Evolutionary conservation across 2,797 vertebrate species (phyloP).

Genomic region (Distichodus sexfasciatus): DNA sequence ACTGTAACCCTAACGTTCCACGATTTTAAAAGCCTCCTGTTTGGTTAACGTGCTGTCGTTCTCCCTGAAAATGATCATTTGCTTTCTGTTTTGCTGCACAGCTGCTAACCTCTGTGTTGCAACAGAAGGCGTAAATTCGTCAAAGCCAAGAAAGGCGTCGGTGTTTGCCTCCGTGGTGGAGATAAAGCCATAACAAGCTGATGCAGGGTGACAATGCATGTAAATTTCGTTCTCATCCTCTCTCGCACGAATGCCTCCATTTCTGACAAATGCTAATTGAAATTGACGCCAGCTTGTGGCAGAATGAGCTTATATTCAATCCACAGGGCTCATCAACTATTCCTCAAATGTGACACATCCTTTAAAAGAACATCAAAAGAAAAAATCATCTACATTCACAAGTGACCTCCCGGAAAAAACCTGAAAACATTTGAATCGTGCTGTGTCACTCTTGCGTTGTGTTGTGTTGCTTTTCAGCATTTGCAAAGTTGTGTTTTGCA

Average conservation of each 20-base stretch:
- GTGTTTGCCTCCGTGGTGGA: too few species aligned
- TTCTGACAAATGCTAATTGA: conserved; percentile 53
- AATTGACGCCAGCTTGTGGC: conserved; percentile 55
- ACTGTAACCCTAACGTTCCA: too few species aligned
- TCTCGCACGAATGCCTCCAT: not conserved
- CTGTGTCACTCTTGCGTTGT: too few species aligned
- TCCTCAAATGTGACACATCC: too few species aligned
- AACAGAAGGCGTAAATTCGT: not conserved
- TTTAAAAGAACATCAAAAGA: too few species aligned
- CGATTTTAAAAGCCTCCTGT: not conserved
- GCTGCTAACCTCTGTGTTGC: not conserved
- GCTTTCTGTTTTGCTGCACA: not conserved
- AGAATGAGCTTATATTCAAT: conserved; percentile 51
- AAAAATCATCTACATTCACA: too few species aligned
- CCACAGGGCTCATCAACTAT: too few species aligned
- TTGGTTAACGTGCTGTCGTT: not conserved
- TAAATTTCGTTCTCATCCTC: not conserved
- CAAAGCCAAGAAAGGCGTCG: not conserved
- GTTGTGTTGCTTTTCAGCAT: too few species aligned
- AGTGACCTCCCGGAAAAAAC: too few species aligned
- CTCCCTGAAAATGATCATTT: not conserved
- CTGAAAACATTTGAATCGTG: too few species aligned
- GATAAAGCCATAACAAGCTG: not conserved
- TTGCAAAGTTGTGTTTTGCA: too few species aligned
- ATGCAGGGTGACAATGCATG: not conserved